Base-by-base conservation (phyloP, 2,113 vertebrate species). In the Tragelaphus buxtoni region DNA sequence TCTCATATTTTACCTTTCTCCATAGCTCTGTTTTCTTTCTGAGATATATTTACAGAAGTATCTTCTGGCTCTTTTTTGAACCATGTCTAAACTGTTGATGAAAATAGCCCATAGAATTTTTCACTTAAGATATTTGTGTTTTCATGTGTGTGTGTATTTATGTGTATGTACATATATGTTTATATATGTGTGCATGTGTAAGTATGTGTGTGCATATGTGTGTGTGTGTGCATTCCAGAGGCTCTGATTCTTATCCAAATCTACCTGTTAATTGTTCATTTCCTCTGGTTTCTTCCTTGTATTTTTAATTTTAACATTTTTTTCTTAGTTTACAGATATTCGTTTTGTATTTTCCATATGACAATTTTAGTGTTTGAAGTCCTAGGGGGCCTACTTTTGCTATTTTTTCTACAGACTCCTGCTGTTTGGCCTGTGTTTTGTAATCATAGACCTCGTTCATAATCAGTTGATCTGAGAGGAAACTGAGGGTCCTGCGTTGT, bases 401-500 rank as follows among this genome's bases (percentile, higher is more conserved):
- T 49, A 1, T 53, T 53, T 39, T 39, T 72, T 16, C 63, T 61
- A 61, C 12, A 49, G 24, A 58, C n/a, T 76, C n/a, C 20, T 53
- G 74, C 28, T 32, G 13, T 22, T 82, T 32, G 2, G 13, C 26
- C 24, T 61, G 51, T 24, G 45, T 60, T 45, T 51, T 53, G 7
- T 45, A 53, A n/a, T 53, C 58, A 42, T 9, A n/a, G 55, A n/a
- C 35, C 42, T 83, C 5, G 16, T 10, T 61, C 32, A 18, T 81
- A 32, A 53, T 28, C 53, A 45, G 63, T 35, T n/a, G 45, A 14
- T 26, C 26, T 42, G 51, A 45, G 79, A 14, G 35, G 65, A 22
- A 16, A 18, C 7, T 35, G 1, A 42, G 45, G 55, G 51, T 28
- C 32, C 45, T 2, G 1, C 11, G 0, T 0, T 55, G 14, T 47